phyloP scores from a whole-genome alignment of 2,888 invertebrate species.

The Carpatolechia fugitivella region DNA sequence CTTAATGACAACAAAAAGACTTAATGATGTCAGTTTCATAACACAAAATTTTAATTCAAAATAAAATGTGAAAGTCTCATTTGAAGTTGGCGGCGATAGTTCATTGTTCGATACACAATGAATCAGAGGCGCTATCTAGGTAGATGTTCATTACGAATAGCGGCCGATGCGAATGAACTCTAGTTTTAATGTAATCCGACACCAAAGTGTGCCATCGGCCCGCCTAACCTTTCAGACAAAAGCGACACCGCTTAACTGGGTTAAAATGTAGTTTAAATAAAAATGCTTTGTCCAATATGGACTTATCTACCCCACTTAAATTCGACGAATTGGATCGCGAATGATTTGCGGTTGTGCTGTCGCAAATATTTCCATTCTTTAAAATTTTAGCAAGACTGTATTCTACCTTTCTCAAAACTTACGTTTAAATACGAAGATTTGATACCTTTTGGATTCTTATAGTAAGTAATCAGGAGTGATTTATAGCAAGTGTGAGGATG shows the following conservation, averaged over 20 bases:
- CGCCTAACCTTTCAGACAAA: constrained; percentile 67
- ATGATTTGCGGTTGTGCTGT: neutral
- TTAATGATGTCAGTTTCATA: constrained; percentile 13
- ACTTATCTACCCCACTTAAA: neutral
- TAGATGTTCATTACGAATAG: constrained; percentile 56
- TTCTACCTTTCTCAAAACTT: too few relatives aligned
- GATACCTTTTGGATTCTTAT: too few relatives aligned
- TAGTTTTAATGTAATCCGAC: constrained; percentile 68
- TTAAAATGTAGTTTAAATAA: constrained; percentile 22
- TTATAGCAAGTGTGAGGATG: neutral
- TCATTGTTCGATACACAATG: constrained; percentile 57
- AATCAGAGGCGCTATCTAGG: constrained; percentile 60
- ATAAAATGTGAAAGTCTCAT: constrained; percentile 37
- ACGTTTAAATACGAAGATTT: neutral
- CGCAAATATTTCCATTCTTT: neutral
- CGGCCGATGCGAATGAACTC: constrained; percentile 73
- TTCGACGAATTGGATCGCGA: neutral
- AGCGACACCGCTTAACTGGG: constrained; percentile 46
- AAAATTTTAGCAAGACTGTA: too few relatives aligned
- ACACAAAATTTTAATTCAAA: constrained; percentile 13
- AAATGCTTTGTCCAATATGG: neutral
- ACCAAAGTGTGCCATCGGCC: constrained; percentile 69
- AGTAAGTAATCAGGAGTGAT: neutral
- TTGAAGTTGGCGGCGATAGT: constrained; percentile 32
- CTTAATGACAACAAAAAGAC: constrained; percentile 3